Percentiles rank a stretch among this genome's conserved stretches.
These are phyloP conservation scores for Cassiopea andromeda DNA, from an alignment of 30 jellyfish, hydroid and myxozoan genomes.

Conservation along the genomic window DNA sequence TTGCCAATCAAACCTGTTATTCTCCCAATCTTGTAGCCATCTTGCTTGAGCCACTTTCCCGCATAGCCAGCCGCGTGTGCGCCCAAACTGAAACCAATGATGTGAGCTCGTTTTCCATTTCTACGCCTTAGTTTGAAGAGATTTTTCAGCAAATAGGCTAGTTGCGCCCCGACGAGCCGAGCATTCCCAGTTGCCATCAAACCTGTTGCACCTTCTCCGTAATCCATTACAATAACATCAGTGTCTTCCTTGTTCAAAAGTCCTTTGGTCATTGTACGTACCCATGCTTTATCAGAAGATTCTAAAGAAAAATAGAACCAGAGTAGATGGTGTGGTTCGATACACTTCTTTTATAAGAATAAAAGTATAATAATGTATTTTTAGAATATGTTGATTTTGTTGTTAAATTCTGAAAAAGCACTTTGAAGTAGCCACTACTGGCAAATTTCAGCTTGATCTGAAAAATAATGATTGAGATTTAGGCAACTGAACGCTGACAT, in stretches of 20 bases:
- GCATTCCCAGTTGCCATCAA: conserved; percentile 75
- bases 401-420: too few species aligned
- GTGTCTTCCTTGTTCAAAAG: conserved; percentile 48
- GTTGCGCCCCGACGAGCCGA: conserved; percentile 82
- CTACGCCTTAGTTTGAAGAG: conserved; percentile 10
- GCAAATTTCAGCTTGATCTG: too few species aligned
- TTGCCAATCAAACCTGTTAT: conserved; percentile 64
- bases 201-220: conserved; percentile 77
- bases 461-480: too few species aligned
- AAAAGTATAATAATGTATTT: too few species aligned
- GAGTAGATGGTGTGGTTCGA: too few species aligned
- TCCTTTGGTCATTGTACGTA: conserved; percentile 58
- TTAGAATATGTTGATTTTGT: too few species aligned
- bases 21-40: conserved; percentile 78
- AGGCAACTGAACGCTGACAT: too few species aligned
- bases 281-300: conserved; percentile 56
- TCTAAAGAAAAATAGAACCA: too few species aligned
- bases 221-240: conserved; percentile 65
- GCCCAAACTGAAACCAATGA: conserved; percentile 88
- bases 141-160: conserved; percentile 51
- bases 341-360: too few species aligned
- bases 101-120: conserved; percentile 37
- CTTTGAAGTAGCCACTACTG: too few species aligned
- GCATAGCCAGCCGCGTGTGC: conserved; percentile 85
- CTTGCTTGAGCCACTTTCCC: conserved; percentile 54